Base-by-base conservation (phyloP, 2,888 invertebrate genomes). In the Coleophora deauratella region DNA sequence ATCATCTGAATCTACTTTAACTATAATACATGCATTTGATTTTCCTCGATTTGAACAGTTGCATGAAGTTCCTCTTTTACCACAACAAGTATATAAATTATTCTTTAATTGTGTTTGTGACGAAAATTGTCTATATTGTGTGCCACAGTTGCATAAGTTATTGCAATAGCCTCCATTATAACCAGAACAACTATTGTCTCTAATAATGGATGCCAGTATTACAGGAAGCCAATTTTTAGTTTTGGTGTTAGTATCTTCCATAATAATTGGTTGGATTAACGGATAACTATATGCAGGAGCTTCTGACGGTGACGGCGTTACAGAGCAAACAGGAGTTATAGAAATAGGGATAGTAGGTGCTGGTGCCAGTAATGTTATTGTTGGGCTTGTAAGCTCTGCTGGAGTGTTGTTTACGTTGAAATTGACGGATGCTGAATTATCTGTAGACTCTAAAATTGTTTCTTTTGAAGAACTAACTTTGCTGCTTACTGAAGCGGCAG, bases 101-200 rank as follows among this genome's bases (percentile, higher is more conserved):
- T 66, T 60, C 44, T 52, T 66, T 37, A 57, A 54, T 0, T 66
- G 51, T 47, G 74, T 62, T 1, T 75, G 74, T 41, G 52, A 75
- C 1, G 75, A 75, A 13, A 69, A 38, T 1, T 64, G 66, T 10
- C 54, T 59, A 27, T 53, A 54, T n/a, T 44, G 47, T 28, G 42
- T 44, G 14, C 52, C 35, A 38, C 47, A 38, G 32, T 52, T 44
- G 33, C 64, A 54, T 28, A 51, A 43, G 13, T 6, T 6, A 21
- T 3, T 21, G 21, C 21, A 21, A 21, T 21, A 21, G 3, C 21
- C 21, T 21, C 21, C 21, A 21, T 6, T 21, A 6, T 55, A 50
- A 33, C 53, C 41, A 4, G 51, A 39, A 3, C 52, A 41, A 2
- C 58, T 54, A 27, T 62, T 54, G 35, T 65, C 53, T 12, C 51